Conservation (phyloP, 2,113 vertebrate species). For the Lota lota region DNA sequence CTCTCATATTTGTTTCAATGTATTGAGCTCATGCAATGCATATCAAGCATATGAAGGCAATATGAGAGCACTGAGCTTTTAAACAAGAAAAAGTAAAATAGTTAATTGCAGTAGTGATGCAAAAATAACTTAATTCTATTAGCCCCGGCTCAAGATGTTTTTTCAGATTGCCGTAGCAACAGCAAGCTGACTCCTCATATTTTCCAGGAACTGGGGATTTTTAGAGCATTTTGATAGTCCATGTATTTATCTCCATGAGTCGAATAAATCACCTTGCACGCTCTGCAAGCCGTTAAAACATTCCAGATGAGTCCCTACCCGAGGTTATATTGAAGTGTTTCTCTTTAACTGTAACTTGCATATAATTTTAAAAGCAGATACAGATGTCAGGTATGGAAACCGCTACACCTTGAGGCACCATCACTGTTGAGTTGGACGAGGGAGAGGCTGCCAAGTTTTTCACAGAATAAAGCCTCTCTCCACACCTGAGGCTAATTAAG, state of each 20-base stretch:
- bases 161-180: slow-evolving; percentile 49
- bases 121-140: not conserved
- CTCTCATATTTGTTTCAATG: too few species aligned
- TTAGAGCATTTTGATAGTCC: slow-evolving; percentile 39
- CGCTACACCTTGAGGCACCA: not conserved
- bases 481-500: not conserved
- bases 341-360: not conserved
- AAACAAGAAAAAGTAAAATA: not conserved
- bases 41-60: too few species aligned
- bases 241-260: slow-evolving; percentile 29
- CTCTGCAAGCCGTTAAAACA: slow-evolving; percentile 34
- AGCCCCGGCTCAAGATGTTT: slow-evolving; percentile 13
- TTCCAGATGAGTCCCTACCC: slow-evolving; percentile 36
- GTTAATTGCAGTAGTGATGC: not conserved
- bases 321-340: not conserved
- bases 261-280: slow-evolving; percentile 41
- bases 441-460: not conserved
- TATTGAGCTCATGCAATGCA: too few species aligned
- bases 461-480: not conserved
- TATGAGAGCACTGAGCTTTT: too few species aligned
- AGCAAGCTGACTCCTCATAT: slow-evolving; percentile 13
- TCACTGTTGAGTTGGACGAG: not conserved
- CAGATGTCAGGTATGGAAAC: not conserved
- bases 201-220: slow-evolving; percentile 22
- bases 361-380: not conserved